A percentile compares a stretch with the other conserved stretches of the same genome.
These are phyloP conservation scores for Armadillidium nasatum DNA, from an alignment of 1,140 invertebrate species.

Conservation along the genomic window DNA sequence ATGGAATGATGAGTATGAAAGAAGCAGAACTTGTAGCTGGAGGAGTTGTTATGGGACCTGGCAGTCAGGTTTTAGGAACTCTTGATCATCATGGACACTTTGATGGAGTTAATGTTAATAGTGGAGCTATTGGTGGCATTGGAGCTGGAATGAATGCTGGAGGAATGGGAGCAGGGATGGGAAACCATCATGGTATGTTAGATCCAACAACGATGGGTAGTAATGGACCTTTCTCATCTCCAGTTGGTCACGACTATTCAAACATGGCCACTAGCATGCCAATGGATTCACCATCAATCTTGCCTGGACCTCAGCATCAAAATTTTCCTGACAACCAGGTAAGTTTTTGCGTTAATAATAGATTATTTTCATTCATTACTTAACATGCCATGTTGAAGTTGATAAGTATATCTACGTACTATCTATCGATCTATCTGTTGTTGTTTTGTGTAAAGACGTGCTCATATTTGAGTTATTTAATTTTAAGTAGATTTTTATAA, in stretches of 20 bases:
- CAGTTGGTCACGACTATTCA: constrained; percentile 34
- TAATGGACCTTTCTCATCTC: constrained; percentile 29
- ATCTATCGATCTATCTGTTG: no score
- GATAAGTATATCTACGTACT: no score
- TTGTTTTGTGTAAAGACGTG: no score
- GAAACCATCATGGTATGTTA: constrained; percentile 33
- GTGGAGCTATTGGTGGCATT: constrained; percentile 26
- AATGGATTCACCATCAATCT: constrained; percentile 41
- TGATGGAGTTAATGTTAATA: constrained; percentile 33
- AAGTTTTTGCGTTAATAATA: neutral
- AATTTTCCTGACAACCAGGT: constrained; percentile 42
- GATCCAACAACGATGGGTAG: constrained; percentile 32
- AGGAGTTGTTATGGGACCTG: constrained; percentile 22
- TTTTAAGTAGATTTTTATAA: no score
- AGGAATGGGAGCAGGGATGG: constrained; percentile 28
- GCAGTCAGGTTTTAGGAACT: constrained; percentile 31
- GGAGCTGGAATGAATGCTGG: constrained; percentile 27
- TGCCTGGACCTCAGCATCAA: constrained; percentile 40
- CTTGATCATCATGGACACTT: constrained; percentile 31
- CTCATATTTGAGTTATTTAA: no score
- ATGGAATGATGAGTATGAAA: constrained; percentile 46
- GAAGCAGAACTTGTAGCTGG: constrained; percentile 31
- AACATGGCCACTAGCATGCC: constrained; percentile 42
- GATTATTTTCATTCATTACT: no score
- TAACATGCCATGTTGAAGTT: no score